Percentiles rank a stretch among this genome's conserved stretches.
phyloP scores from a whole-genome alignment of 2,888 invertebrate species.

The Carcina quercana region DNA sequence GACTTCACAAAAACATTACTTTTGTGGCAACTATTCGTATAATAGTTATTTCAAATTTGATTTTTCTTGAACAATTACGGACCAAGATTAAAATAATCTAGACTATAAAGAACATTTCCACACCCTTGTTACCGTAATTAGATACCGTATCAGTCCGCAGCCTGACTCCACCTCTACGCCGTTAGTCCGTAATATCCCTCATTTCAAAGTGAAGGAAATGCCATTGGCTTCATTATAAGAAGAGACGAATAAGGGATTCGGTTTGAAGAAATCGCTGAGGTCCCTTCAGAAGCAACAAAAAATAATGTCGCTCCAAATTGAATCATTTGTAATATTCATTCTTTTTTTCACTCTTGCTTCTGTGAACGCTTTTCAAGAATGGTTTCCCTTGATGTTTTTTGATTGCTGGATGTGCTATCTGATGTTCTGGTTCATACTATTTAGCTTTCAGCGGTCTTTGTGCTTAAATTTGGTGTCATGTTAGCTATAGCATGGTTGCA shows the following conservation, averaged over 20 bases:
- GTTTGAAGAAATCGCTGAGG: slow-evolving; percentile 45
- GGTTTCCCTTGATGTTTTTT: slow-evolving; percentile 17
- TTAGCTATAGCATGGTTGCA: too few species aligned
- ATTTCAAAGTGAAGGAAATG: slow-evolving; percentile 32
- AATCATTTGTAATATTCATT: slow-evolving; percentile 67
- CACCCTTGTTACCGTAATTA: too few species aligned
- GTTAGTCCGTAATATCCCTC: slow-evolving; percentile 13
- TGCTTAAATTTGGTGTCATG: too few species aligned
- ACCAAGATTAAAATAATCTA: too few species aligned
- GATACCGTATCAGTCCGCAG: too few species aligned
- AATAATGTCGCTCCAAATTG: slow-evolving; percentile 61
- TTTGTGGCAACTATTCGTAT: too few species aligned
- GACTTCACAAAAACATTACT: too few species aligned
- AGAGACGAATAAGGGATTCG: slow-evolving; percentile 48
- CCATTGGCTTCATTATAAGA: slow-evolving; percentile 42
- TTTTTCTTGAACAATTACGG: too few species aligned
- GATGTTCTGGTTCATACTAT: slow-evolving; percentile 6
- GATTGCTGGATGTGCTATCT: slow-evolving; percentile 19
- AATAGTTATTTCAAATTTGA: too few species aligned
- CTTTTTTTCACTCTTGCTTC: slow-evolving; percentile 43
- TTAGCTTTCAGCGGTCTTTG: too few species aligned
- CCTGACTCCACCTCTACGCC: background rate
- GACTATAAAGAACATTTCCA: too few species aligned
- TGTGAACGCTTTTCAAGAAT: slow-evolving; percentile 39
- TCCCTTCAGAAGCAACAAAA: slow-evolving; percentile 37